phyloP scores from a whole-genome alignment of 2,797 vertebrate genomes.

The Mionectes olivaceus region DNA sequence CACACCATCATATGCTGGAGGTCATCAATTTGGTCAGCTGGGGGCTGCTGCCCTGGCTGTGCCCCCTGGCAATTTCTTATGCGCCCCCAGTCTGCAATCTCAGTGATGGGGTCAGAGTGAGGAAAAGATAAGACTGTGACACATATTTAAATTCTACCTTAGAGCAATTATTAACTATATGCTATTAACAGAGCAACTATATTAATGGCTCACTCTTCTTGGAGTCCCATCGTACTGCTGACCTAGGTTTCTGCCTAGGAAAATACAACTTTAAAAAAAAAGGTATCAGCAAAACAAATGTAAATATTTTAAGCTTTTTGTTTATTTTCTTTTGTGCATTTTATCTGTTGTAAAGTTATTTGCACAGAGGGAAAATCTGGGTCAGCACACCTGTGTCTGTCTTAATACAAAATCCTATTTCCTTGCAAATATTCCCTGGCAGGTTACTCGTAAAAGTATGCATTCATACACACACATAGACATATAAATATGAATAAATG shows the following conservation, averaged over 20 bases:
- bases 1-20: rapidly evolving
- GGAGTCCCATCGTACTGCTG: background rate
- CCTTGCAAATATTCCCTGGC: background rate
- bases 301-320: background rate
- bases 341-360: background rate
- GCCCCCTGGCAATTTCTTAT: background rate
- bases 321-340: background rate
- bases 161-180: background rate
- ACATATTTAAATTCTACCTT: background rate
- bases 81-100: background rate
- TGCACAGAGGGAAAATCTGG: background rate
- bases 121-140: background rate
- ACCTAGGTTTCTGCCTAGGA: background rate
- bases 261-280: background rate
- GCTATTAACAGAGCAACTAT: too few relatives aligned
- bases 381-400: background rate
- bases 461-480: background rate
- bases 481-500: background rate
- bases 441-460: background rate
- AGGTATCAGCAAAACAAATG: background rate
- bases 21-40: background rate
- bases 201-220: background rate
- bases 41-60: background rate
- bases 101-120: background rate
- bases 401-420: background rate